phyloP scores from a whole-genome alignment of 2,113 vertebrate species.

The Notarius lentiginosus region DNA sequence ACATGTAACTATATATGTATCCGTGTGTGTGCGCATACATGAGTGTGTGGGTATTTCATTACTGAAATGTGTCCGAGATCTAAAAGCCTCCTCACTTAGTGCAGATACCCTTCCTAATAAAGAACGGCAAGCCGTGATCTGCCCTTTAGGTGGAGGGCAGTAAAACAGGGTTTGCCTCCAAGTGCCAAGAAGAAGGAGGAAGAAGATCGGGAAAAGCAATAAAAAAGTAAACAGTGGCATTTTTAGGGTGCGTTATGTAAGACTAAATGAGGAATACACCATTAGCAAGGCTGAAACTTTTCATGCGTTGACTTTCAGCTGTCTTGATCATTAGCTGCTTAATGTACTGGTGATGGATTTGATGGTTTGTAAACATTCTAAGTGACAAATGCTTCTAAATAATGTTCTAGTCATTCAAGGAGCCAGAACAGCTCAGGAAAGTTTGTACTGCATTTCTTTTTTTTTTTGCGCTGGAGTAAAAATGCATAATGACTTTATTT shows the following conservation, averaged over 20 bases:
- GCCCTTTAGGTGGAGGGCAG: background rate
- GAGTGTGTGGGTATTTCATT: conserved; percentile 76
- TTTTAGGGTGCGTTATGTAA: conserved; percentile 5
- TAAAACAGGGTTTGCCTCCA: conserved; percentile 22
- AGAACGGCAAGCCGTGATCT: conserved; percentile 8
- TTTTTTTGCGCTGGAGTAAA: background rate
- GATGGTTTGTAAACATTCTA: conserved; percentile 28
- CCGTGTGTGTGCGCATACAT: conserved; percentile 35
- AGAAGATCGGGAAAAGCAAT: background rate
- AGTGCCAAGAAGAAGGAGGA: background rate
- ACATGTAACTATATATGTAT: conserved; percentile 64
- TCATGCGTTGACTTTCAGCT: background rate
- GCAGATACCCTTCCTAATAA: conserved; percentile 28
- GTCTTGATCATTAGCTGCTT: conserved; percentile 32
- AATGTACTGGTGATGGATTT: conserved; percentile 33
- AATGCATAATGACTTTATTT: conserved; percentile 14
- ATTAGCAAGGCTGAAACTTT: conserved; percentile 30
- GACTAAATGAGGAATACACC: background rate
- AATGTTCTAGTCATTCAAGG: conserved; percentile 26
- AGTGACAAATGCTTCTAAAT: conserved; percentile 32
- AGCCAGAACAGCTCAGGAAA: background rate
- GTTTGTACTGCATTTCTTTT: background rate
- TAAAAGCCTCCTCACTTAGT: conserved; percentile 64
- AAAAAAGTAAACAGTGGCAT: background rate
- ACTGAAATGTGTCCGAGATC: conserved; percentile 79